These are phyloP conservation scores for Porites australiensis DNA, from an alignment of 64 coral and sea anemone genomes.

Conservation along the genomic window DNA sequence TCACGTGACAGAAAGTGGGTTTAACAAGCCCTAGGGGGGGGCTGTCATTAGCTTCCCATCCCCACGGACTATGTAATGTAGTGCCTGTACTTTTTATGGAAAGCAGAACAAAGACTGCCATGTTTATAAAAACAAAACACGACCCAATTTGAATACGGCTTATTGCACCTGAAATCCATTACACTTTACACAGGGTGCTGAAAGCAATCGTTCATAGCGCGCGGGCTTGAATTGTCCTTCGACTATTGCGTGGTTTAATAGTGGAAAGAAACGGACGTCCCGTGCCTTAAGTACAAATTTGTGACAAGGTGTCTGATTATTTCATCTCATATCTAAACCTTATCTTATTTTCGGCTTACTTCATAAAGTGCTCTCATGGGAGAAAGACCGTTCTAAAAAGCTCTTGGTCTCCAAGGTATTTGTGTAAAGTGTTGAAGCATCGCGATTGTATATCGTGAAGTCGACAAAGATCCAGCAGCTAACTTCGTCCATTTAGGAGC, in stretches of 20 bases:
- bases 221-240: not conserved
- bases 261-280: not conserved
- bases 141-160: not conserved
- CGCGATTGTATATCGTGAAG: not conserved
- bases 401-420: conserved; percentile 29
- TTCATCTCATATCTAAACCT: not conserved
- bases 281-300: not conserved
- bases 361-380: conserved; percentile 2
- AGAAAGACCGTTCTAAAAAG: not conserved
- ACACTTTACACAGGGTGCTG: not conserved
- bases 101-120: not conserved
- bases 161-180: not conserved
- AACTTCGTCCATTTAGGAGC: not conserved
- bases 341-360: not conserved
- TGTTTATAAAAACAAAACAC: conserved; percentile 39
- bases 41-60: not conserved
- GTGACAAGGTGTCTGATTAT: not conserved
- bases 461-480: not conserved
- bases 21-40: not conserved
- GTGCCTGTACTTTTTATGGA: not conserved
- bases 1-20: not conserved
- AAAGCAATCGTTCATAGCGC: not conserved
- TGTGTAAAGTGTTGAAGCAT: conserved; percentile 3
- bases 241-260: not conserved
- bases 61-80: not conserved